phyloP scores from a whole-genome alignment of 2,888 invertebrate species.

The Seira ritae region DNA sequence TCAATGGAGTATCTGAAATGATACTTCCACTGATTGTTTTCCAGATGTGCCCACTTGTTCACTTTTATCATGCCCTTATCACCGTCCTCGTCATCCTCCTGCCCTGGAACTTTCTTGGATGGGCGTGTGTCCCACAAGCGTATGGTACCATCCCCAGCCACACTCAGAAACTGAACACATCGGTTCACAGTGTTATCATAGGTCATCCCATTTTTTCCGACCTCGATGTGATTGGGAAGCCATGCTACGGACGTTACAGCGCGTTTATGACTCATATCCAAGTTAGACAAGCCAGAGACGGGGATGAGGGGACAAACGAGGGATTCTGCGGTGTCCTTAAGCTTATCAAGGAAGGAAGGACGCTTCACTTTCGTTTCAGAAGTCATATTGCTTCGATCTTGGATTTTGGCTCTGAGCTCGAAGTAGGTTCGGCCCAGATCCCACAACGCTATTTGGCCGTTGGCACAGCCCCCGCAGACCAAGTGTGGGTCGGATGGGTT shows the following conservation, averaged over 20 bases:
- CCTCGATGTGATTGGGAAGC: constrained; percentile 71
- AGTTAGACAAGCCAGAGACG: constrained; percentile 66
- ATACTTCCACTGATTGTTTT: constrained; percentile 72
- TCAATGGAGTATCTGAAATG: constrained; percentile 43
- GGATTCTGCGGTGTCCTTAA: constrained; percentile 70
- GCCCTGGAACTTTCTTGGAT: constrained; percentile 53
- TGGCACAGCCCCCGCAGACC: constrained; percentile 72
- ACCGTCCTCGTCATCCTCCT: constrained; percentile 51
- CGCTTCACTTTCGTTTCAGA: constrained; percentile 24
- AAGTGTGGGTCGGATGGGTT: constrained; percentile 71
- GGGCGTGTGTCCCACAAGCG: constrained; percentile 71
- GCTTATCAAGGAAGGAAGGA: constrained; percentile 68
- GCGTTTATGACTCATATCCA: constrained; percentile 69
- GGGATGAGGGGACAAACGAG: constrained; percentile 70
- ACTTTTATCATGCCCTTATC: constrained; percentile 59
- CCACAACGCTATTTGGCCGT: constrained; percentile 72
- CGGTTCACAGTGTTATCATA: constrained; percentile 64
- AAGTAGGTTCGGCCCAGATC: constrained; percentile 67
- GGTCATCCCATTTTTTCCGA: constrained; percentile 70
- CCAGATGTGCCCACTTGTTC: constrained; percentile 70
- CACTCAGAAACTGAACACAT: constrained; percentile 69
- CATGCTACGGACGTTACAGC: constrained; percentile 68
- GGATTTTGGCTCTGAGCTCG: constrained; percentile 66
- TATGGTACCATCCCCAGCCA: constrained; percentile 68
- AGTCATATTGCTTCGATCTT: constrained; percentile 57